Evolutionary conservation across 2,888 invertebrate genomes (phyloP), one percentile per base, ranked within the genome.

Genomic region (Parasteatoda lunata): DNA sequence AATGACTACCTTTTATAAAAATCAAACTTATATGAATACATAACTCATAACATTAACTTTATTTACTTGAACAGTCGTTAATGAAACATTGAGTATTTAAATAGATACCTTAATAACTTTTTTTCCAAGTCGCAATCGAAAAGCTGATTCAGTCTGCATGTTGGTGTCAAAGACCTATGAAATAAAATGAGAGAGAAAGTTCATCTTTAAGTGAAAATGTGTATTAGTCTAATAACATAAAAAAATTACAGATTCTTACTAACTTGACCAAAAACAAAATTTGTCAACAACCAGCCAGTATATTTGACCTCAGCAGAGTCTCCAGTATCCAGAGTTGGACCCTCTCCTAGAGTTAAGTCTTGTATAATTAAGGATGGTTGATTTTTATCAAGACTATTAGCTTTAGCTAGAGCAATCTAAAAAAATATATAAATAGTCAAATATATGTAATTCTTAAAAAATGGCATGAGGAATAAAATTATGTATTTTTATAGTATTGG

Each of bases 141-240:
- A 78, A 15, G 71, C 48, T 65, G 88, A 65, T 52, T 86, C 87
- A 48, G 89, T 72, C 48, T 73, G 76, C 77, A 82, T 80, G 54
- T 89, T 87, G n/a, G 70, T 87, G n/a, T 89, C 87, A 51, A 89
- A 87, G 7, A 84, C 51, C 89, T 89, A 30, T 54, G 54, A 66
- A 65, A 73, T 59, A 75, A 51, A 70, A 68, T 13, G 11, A 30
- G 5, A 65, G 47, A 47, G 30, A 30, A 30, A 30, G 30, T 30
- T 30, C 2, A 30, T 30, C 30, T 30, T 30, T 2, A 30, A 30
- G 30, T 30, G 30, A 30, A 30, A 30, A 30, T 30, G 30, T 30
- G 30, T 30, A 30, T 30, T 30, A 1, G 30, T 30, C 30, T 30
- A 30, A 30, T 30, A 30, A 30, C 30, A 30, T 30, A 30, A 30